phyloP scores from a whole-genome alignment of 2,888 invertebrate species.

The Colostygia pectinataria region DNA sequence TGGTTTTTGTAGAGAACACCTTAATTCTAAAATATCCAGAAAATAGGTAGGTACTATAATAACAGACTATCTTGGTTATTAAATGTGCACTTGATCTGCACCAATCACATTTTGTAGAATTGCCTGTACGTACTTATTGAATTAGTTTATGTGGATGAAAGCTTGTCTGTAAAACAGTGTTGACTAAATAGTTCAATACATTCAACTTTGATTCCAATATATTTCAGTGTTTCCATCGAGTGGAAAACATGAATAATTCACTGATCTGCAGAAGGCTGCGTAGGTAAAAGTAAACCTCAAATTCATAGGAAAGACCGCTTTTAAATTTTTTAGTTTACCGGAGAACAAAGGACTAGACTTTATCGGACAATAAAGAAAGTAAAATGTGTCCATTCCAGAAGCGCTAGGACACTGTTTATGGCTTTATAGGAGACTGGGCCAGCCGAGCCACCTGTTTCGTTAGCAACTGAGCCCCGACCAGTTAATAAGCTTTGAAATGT shows the following conservation, averaged over 20 bases:
- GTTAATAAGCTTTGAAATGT: slow-evolving; percentile 29
- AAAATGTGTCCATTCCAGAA: slow-evolving; percentile 71
- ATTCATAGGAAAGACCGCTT: slow-evolving; percentile 69
- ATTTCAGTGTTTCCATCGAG: slow-evolving; percentile 21
- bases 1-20: no score
- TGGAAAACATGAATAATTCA: slow-evolving; percentile 65
- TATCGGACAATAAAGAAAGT: slow-evolving; percentile 71
- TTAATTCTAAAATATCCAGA: no score
- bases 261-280: slow-evolving; percentile 49
- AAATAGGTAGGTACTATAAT: no score
- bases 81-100: no score
- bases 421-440: slow-evolving; percentile 51
- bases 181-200: slow-evolving; percentile 9
- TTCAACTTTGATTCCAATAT: slow-evolving; percentile 32
- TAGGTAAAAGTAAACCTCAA: slow-evolving; percentile 46
- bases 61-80: no score
- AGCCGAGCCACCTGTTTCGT: slow-evolving; percentile 53
- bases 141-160: no score
- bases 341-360: slow-evolving; percentile 70
- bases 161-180: no score
- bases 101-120: no score
- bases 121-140: no score
- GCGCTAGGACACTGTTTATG: slow-evolving; percentile 56
- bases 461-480: slow-evolving; percentile 27
- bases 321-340: slow-evolving; percentile 69